Evolutionary conservation across 2,113 vertebrate species (phyloP).

Genomic region (Pachypanchax playfairii): DNA sequence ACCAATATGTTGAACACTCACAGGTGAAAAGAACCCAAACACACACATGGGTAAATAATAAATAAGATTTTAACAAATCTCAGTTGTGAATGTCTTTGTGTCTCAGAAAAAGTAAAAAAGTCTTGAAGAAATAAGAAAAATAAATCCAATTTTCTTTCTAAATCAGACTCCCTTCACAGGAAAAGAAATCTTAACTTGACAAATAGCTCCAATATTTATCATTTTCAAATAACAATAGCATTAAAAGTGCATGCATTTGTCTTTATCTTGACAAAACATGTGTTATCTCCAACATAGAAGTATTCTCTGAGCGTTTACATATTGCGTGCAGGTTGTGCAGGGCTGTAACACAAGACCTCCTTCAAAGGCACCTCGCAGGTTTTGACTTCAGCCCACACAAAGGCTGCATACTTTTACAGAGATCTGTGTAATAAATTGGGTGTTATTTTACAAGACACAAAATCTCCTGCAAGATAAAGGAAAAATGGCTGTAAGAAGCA

Average conservation of each 20-base stretch:
- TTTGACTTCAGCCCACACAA: slow-evolving; percentile 57
- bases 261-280: too few species aligned
- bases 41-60: too few species aligned
- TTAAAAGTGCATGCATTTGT: too few species aligned
- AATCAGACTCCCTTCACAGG: neutral
- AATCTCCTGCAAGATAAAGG: slow-evolving; percentile 37
- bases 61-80: too few species aligned
- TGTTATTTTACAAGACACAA: slow-evolving; percentile 61
- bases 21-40: too few species aligned
- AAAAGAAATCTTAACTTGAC: neutral
- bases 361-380: slow-evolving; percentile 42
- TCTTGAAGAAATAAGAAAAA: neutral
- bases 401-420: slow-evolving; percentile 56
- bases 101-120: too few species aligned
- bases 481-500: slow-evolving; percentile 14
- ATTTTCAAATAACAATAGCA: too few species aligned
- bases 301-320: too few species aligned
- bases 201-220: neutral
- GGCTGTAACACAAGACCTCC: slow-evolving; percentile 46
- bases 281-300: too few species aligned
- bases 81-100: too few species aligned
- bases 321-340: slow-evolving; percentile 5
- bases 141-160: neutral
- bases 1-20: too few species aligned
- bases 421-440: slow-evolving; percentile 65